Percentiles rank a stretch among this genome's conserved stretches.
Evolutionary conservation across 2,113 vertebrate genomes (phyloP).

Genomic region (Ovis aries): DNA sequence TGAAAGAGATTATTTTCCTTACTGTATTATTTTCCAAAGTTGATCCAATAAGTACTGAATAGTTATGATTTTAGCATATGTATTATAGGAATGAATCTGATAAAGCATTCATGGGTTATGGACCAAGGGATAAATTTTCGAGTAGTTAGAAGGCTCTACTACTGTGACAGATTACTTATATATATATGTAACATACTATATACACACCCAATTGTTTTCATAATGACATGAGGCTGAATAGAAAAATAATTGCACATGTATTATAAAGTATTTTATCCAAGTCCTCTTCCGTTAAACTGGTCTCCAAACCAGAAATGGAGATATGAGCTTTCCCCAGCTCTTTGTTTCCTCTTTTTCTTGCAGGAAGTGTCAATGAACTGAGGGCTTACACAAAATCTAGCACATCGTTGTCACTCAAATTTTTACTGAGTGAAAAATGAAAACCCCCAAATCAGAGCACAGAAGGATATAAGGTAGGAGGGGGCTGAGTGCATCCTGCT

Average conservation of each 20-base stretch:
- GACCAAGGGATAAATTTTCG: background rate
- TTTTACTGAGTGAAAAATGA: constrained; percentile 13
- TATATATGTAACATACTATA: background rate
- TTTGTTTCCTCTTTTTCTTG: background rate
- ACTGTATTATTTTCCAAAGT: background rate
- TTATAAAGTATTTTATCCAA: background rate
- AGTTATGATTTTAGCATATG: background rate
- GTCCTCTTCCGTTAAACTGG: background rate
- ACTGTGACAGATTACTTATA: background rate
- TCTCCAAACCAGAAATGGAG: background rate
- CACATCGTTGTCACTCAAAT: background rate
- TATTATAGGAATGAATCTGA: background rate
- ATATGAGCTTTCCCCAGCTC: background rate
- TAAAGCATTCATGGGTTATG: background rate
- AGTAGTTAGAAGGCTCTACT: background rate
- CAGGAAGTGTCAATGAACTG: background rate
- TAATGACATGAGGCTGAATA: background rate
- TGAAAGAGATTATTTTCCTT: constrained; percentile 1
- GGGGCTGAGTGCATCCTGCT: background rate
- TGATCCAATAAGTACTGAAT: background rate
- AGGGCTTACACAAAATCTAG: background rate
- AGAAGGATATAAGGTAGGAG: background rate
- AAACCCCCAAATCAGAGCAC: background rate
- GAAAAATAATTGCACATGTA: background rate
- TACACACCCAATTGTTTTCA: background rate